Evolutionary conservation across 2,113 vertebrate species (phyloP).

Genomic region (Arvicanthis niloticus): DNA sequence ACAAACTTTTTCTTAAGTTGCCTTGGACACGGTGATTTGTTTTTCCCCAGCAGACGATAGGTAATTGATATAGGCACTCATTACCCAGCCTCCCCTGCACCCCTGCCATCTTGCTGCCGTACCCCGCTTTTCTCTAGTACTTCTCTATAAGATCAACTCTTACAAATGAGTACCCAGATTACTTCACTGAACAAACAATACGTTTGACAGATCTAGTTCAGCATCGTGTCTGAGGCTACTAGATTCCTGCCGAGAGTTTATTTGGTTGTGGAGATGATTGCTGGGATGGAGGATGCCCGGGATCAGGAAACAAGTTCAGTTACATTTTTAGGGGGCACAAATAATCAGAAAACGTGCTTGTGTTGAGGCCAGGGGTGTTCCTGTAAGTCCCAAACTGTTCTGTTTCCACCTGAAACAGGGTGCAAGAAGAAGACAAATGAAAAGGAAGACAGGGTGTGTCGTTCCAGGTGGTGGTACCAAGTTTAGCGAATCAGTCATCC

Average conservation of each 20-base stretch:
- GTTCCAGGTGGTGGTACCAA: neutral
- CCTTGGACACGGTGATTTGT: neutral
- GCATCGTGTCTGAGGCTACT: no score
- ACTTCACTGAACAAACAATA: neutral
- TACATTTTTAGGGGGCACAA: neutral
- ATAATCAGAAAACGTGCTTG: neutral
- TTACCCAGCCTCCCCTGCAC: no score
- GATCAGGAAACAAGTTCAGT: neutral
- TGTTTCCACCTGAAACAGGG: neutral
- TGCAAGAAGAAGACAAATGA: neutral
- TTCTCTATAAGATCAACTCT: neutral
- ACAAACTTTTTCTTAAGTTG: neutral
- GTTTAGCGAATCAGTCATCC: neutral
- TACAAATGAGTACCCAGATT: neutral
- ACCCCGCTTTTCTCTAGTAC: neutral
- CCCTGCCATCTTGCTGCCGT: neutral
- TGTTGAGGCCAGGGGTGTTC: neutral
- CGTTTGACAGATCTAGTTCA: neutral
- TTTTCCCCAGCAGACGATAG: neutral
- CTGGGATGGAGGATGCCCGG: neutral
- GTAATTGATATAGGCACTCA: neutral
- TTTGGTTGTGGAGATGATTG: neutral
- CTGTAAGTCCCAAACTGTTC: neutral
- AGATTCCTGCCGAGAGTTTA: neutral
- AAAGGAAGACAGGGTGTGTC: neutral